Percentiles rank a stretch among this genome's conserved stretches.
These are phyloP conservation scores for Araneus ventricosus DNA, from an alignment of 1,140 invertebrate species.

Conservation along the genomic window DNA sequence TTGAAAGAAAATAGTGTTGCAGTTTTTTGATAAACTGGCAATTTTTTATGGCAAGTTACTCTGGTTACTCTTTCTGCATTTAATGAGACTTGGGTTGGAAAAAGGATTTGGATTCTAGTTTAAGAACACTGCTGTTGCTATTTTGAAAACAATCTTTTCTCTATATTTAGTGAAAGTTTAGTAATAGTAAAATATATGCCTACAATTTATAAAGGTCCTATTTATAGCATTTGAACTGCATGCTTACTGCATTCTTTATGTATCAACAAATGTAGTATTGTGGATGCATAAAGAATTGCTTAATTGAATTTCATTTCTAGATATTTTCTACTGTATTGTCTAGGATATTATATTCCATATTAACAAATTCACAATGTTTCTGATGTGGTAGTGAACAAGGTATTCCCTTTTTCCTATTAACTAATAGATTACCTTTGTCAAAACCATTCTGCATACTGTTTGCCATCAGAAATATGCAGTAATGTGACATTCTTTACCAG, in stretches of 20 bases:
- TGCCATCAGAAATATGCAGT: slow-evolving; percentile 36
- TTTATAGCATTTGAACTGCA: slow-evolving; percentile 39
- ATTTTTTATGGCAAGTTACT: background rate
- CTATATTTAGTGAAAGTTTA: slow-evolving; percentile 21
- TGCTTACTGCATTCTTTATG: slow-evolving; percentile 29
- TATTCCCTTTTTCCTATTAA: slow-evolving; percentile 40
- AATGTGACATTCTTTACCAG: slow-evolving; percentile 58
- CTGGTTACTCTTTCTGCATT: background rate
- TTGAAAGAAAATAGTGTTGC: background rate
- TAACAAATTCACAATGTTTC: slow-evolving; percentile 40
- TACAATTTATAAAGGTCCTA: background rate
- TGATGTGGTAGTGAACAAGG: slow-evolving; percentile 43
- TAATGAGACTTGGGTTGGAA: background rate
- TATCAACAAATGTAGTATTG: slow-evolving; percentile 1
- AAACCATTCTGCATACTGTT: slow-evolving; percentile 8
- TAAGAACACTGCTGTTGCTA: slow-evolving; percentile 9
- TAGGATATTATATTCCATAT: slow-evolving; percentile 22
- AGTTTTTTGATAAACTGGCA: background rate
- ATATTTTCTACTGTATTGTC: slow-evolving; percentile 39
- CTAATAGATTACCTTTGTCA: slow-evolving; percentile 35
- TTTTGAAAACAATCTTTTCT: slow-evolving; percentile 22
- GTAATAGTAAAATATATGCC: slow-evolving; percentile 20
- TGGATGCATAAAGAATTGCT: slow-evolving; percentile 21
- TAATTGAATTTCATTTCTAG: slow-evolving; percentile 6
- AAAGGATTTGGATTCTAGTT: background rate